Conservation (phyloP, 2,888 invertebrate genomes). For the Acanthosepion pharaonis region DNA sequence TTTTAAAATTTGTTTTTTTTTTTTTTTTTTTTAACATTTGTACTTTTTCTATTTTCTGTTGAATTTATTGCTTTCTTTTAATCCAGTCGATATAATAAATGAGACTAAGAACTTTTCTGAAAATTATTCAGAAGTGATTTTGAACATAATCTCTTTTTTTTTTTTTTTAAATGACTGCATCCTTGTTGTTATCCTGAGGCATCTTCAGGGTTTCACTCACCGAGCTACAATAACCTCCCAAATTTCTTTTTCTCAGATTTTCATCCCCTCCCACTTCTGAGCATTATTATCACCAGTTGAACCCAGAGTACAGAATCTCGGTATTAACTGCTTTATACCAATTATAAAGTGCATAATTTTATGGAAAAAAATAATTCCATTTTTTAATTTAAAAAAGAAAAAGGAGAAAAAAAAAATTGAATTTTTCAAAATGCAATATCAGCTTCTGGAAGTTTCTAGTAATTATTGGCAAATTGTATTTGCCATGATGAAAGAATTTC, state of each 20-base stretch:
- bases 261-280: neutral
- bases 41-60: neutral
- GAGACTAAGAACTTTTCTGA: neutral
- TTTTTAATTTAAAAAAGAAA: neutral
- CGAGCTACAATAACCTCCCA: neutral
- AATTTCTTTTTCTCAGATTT: neutral
- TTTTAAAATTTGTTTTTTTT: neutral
- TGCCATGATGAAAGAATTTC: neutral
- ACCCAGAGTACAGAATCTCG: neutral
- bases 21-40: neutral
- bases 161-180: neutral
- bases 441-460: neutral
- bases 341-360: neutral
- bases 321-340: no score
- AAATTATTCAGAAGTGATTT: neutral
- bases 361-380: neutral
- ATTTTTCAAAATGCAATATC: neutral
- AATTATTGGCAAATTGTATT: no score
- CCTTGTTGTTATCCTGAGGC: neutral
- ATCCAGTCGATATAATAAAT: neutral
- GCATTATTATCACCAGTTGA: neutral
- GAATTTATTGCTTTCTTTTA: neutral
- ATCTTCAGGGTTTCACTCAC: neutral
- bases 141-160: neutral
- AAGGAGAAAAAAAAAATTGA: neutral